A percentile compares a stretch with the other conserved stretches of the same genome.
phyloP scores from a whole-genome alignment of 2,888 invertebrate genomes.

The Chloroclystis v-ata region DNA sequence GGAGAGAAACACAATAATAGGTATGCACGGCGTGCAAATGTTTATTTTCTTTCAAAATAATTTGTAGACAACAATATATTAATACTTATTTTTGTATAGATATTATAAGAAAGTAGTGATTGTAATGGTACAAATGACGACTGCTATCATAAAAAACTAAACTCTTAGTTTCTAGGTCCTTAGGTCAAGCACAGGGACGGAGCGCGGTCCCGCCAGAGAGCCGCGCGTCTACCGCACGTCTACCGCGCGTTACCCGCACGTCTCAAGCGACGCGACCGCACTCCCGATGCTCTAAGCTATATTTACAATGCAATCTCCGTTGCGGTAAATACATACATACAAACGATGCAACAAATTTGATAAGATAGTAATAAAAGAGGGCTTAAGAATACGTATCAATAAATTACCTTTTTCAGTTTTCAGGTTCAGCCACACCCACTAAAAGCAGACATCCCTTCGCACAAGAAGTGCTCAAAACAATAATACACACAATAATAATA shows the following conservation, averaged over 20 bases:
- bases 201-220: slow-evolving; percentile 2
- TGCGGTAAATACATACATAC: background rate
- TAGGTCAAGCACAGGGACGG: slow-evolving; percentile 13
- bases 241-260: background rate
- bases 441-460: too few relatives aligned
- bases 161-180: slow-evolving; percentile 21
- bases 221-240: background rate
- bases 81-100: slow-evolving; percentile 21
- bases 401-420: too few relatives aligned
- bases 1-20: slow-evolving; percentile 40
- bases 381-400: too few relatives aligned
- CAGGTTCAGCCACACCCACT: too few relatives aligned
- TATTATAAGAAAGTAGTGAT: slow-evolving; percentile 42
- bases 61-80: slow-evolving; percentile 72
- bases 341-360: background rate
- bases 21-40: slow-evolving; percentile 69
- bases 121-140: slow-evolving; percentile 73
- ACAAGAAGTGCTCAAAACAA: too few relatives aligned
- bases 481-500: too few relatives aligned
- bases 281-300: background rate
- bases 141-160: slow-evolving; percentile 71
- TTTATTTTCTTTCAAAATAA: slow-evolving; percentile 74
- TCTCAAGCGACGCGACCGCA: background rate
- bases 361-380: background rate
- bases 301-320: slow-evolving; percentile 8